Evolutionary conservation across 2,113 vertebrate species (phyloP), one percentile per base, ranked within the genome.

Genomic region (Zosterops pallidus): DNA sequence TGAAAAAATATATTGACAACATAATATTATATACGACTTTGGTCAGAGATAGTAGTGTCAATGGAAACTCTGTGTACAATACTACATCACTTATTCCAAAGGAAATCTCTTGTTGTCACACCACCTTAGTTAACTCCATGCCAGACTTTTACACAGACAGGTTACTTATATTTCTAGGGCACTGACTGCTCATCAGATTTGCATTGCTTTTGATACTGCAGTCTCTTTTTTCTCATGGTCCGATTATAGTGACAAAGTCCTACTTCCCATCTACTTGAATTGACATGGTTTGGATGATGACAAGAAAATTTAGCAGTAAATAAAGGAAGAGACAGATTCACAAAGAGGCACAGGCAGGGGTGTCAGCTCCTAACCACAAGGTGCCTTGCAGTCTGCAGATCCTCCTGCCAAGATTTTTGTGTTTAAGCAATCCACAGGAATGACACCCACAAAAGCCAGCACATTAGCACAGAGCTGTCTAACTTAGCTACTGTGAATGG

Each of bases 381-480:
- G 92, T 91, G 89, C 95, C 92, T 91, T 22, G 37, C 44, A 95
- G 92, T 86, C 88, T 95, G 86, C 76, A 82, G 52, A 89, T 94
- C 13, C 47, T 71, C 52, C 75, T 89, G 88, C 89, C 92, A 96
- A 90, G 72, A 94, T 76, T 75, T 91, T 31, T 75, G 29, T 70
- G 77, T 65, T 94, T 81, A 78, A 92, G 89, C 89, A 86, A 81
- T 41, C 86, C 92, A 70, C 86, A 92, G 65, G 72, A 97, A 91
- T 84, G 76, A 89, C 72, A 94, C 76, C 82, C 92, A 86, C 92
- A 94, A 86, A 96, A 94, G 39, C 64, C 83, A 94, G 39, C 56
- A 71, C 33, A 44, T 83, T 75, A 90, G 47, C 72, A 78, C 47
- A 89, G 52, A 86, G 72, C 64, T 83, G 71, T 29, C n/a, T 57